A percentile compares a stretch with the other conserved stretches of the same genome.
Evolutionary conservation across 2,797 vertebrate genomes (phyloP).

Genomic region (Momotus momota): DNA sequence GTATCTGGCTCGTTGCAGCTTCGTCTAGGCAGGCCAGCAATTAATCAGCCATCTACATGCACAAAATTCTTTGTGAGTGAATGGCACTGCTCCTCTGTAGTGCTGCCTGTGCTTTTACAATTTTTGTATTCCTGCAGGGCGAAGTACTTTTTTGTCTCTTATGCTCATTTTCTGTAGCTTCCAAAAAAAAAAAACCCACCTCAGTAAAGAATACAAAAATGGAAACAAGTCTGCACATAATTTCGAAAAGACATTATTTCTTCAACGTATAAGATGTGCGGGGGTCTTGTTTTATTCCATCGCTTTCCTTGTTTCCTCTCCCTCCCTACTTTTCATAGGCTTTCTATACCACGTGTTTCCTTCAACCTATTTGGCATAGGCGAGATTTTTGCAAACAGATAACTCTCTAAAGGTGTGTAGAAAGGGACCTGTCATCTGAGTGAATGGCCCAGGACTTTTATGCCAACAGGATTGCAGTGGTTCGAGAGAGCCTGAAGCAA

Average conservation of each 20-base stretch:
- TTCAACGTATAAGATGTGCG: constrained; percentile 27
- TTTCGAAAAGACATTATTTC: constrained; percentile 77
- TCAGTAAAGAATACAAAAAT: constrained; percentile 67
- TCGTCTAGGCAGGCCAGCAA: constrained; percentile 89
- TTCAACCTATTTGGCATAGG: constrained; percentile 27
- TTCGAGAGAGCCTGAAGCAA: background rate
- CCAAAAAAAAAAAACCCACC: constrained; percentile 64
- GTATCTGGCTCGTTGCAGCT: constrained; percentile 89
- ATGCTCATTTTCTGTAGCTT: constrained; percentile 81
- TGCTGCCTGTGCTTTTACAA: constrained; percentile 87
- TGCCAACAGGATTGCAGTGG: background rate
- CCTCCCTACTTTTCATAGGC: constrained; percentile 19
- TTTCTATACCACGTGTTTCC: constrained; percentile 29
- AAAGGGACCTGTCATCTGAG: background rate
- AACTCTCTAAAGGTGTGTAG: constrained; percentile 4
- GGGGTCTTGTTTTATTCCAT: constrained; percentile 53
- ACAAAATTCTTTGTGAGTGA: constrained; percentile 88
- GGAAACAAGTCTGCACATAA: constrained; percentile 74
- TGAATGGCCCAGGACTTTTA: background rate
- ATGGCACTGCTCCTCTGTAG: constrained; percentile 86
- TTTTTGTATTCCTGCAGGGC: constrained; percentile 87
- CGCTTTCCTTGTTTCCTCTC: constrained; percentile 44
- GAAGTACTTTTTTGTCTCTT: constrained; percentile 88
- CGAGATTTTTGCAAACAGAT: background rate
- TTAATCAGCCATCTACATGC: constrained; percentile 90